These are phyloP conservation scores for Fukomys damarensis DNA, from an alignment of 2,113 vertebrate species.

Conservation along the genomic window DNA sequence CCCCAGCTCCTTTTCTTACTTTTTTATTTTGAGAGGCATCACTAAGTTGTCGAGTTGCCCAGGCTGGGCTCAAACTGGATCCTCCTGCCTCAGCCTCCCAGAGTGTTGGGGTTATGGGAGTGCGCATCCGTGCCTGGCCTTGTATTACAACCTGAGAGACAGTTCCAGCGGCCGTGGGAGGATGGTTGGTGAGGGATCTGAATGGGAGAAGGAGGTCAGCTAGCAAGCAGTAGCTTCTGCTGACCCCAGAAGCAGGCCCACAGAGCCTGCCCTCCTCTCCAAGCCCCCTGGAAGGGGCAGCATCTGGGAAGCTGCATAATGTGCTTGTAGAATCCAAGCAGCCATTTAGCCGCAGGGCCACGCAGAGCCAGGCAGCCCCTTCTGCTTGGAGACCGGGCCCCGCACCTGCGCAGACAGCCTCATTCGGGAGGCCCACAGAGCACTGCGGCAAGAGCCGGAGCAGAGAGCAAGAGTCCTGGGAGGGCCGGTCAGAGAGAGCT, in stretches of 20 bases:
- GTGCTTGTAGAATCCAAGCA: not conserved
- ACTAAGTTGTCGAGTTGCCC: not conserved
- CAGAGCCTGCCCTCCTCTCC: not conserved
- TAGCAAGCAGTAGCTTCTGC: not conserved
- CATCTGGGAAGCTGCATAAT: not conserved
- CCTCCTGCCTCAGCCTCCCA: not conserved
- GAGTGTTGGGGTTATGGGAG: not conserved
- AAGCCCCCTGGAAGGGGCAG: not conserved
- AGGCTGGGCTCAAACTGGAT: not conserved
- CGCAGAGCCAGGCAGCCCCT: conserved; percentile 74
- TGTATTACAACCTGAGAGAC: not conserved
- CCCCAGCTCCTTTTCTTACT: not conserved
- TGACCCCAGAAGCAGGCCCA: not conserved
- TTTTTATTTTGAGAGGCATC: not conserved
- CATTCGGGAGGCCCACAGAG: not conserved
- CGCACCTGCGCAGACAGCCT: conserved; percentile 55
- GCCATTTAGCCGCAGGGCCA: conserved; percentile 68
- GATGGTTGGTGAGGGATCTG: not conserved
- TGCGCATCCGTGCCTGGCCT: not conserved
- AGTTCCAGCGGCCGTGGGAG: not conserved
- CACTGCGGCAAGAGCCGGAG: not conserved
- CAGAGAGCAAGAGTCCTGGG: not conserved
- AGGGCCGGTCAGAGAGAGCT: not conserved
- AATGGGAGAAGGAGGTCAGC: fast-evolving
- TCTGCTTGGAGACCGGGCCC: conserved; percentile 75